Conservation (phyloP, 1,140 invertebrate species). For the Drosophila pallidifrons region DNA sequence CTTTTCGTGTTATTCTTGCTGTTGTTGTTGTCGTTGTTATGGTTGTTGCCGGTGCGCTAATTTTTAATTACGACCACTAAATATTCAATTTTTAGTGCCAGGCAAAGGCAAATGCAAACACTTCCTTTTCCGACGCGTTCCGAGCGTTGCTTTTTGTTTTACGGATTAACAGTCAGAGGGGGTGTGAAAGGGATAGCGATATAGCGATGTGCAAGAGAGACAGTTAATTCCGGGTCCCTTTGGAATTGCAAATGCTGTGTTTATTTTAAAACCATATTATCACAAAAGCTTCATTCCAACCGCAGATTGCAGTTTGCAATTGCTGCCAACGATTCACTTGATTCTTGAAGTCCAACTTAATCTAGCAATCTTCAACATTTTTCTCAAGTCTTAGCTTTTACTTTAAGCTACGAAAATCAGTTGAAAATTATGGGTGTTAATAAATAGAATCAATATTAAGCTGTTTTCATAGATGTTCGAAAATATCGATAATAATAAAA, state of each 20-base stretch:
- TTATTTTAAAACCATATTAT: conserved; percentile 42
- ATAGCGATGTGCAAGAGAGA: conserved; percentile 13
- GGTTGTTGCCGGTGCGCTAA: conserved; percentile 63
- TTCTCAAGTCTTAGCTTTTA: too few species aligned
- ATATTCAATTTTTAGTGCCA: conserved; percentile 81
- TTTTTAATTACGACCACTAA: conserved; percentile 82
- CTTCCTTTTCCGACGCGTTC: conserved; percentile 49
- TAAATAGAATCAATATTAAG: too few species aligned
- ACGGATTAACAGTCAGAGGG: conserved; percentile 49
- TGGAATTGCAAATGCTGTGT: conserved; percentile 71
- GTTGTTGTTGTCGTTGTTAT: conserved; percentile 40
- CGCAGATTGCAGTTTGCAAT: neutral
- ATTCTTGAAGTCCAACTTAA: neutral
- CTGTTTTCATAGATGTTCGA: too few species aligned
- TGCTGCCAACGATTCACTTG: neutral
- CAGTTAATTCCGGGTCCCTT: conserved; percentile 59
- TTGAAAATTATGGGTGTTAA: too few species aligned
- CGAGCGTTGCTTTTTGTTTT: conserved; percentile 58
- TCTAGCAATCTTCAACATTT: neutral
- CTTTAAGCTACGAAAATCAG: neutral
- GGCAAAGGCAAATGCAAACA: conserved; percentile 62
- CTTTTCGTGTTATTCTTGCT: conserved; percentile 28
- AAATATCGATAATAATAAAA: too few species aligned
- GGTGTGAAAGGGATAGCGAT: conserved; percentile 3
- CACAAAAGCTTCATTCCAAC: conserved; percentile 4